These are phyloP conservation scores for Drosophila pruinosa DNA, from an alignment of 1,140 invertebrate genomes.

Conservation along the genomic window DNA sequence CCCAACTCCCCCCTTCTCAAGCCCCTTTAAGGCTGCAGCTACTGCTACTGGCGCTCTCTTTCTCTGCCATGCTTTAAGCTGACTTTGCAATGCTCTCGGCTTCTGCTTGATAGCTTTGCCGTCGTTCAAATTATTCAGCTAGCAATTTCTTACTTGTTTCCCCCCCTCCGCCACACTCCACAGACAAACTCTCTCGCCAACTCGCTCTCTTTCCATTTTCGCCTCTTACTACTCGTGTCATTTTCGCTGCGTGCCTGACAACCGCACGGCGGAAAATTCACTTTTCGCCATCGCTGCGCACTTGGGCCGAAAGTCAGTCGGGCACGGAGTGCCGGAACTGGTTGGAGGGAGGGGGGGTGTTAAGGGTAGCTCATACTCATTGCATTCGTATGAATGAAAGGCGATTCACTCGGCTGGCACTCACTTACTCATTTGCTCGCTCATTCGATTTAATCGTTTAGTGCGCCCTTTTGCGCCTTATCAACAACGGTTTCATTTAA, in stretches of 20 bases:
- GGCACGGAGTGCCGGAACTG: conserved; percentile 61
- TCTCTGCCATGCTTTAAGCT: conserved; percentile 30
- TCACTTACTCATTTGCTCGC: conserved; percentile 70
- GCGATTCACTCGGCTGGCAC: conserved; percentile 17
- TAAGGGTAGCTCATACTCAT: conserved; percentile 22
- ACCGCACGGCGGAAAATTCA: conserved; percentile 76
- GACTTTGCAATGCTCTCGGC: conserved; percentile 15
- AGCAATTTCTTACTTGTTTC: conserved; percentile 53
- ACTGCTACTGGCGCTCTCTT: background rate
- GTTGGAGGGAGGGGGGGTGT: conserved; percentile 12
- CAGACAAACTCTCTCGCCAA: too few relatives aligned
- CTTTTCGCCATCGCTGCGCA: conserved; percentile 79
- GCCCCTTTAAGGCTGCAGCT: background rate
- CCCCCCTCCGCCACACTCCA: background rate
- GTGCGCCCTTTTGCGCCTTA: conserved; percentile 79
- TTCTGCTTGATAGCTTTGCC: conserved; percentile 11
- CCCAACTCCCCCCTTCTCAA: background rate
- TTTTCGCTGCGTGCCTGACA: conserved; percentile 56
- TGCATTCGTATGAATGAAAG: conserved; percentile 18
- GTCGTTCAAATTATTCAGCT: conserved; percentile 62
- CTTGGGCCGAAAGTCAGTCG: conserved; percentile 79
- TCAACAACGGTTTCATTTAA: conserved; percentile 80
- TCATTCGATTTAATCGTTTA: conserved; percentile 80
- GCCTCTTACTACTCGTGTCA: conserved; percentile 12
- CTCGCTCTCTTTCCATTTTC: background rate